Evolutionary conservation across 2,113 vertebrate genomes (phyloP).

Genomic region (Haemorhous mexicanus): DNA sequence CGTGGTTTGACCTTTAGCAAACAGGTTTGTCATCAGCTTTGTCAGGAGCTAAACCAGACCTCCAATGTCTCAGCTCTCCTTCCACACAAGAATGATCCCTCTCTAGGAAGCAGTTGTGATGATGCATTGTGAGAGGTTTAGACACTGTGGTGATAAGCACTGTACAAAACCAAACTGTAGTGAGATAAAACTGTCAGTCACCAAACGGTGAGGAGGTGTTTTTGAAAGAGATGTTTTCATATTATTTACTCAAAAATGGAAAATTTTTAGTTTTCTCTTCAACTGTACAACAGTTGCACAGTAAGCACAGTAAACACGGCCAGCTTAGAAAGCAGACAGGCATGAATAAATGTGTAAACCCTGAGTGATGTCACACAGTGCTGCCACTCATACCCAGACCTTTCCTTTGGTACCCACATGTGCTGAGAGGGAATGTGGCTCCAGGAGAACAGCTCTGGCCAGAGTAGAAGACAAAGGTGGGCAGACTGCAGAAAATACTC

Average conservation of each 20-base stretch:
- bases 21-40: not conserved
- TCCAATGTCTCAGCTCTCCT: not conserved
- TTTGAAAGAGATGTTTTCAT: not conserved
- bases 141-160: not conserved
- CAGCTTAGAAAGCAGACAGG: not conserved
- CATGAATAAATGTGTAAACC: accelerated
- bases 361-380: accelerated
- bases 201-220: not conserved
- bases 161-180: accelerated
- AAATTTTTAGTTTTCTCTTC: not conserved
- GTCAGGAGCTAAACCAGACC: not conserved
- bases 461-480: not conserved
- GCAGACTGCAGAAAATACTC: not conserved
- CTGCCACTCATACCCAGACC: not conserved
- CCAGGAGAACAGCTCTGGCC: not conserved
- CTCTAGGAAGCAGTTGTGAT: not conserved
- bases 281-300: not conserved
- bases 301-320: not conserved
- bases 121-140: not conserved
- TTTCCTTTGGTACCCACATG: not conserved
- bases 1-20: not conserved
- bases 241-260: not conserved
- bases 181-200: not conserved
- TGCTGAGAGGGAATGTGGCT: not conserved
- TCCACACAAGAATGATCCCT: not conserved